phyloP scores from a whole-genome alignment of 2,797 vertebrate genomes.

The Chelonia mydas region DNA sequence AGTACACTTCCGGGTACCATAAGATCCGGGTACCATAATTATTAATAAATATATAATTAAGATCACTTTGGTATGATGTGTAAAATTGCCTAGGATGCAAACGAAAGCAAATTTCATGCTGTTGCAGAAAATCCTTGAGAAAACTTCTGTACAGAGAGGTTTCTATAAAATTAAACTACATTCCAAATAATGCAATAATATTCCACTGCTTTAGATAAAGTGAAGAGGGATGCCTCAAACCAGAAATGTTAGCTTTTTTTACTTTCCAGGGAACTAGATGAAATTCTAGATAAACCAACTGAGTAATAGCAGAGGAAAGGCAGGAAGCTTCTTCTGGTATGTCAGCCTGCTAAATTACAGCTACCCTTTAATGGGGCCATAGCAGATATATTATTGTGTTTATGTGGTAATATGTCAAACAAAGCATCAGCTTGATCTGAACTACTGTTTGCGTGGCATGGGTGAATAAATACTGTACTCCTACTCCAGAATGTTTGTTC shows the following conservation, averaged over 20 bases:
- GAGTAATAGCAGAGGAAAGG: not conserved
- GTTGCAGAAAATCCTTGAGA: slow-evolving; percentile 12
- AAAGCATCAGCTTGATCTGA: not conserved
- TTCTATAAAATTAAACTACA: slow-evolving; percentile 29
- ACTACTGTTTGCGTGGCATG: not conserved
- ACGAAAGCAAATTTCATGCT: not conserved
- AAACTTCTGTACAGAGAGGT: slow-evolving; percentile 4
- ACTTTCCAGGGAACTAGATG: slow-evolving; percentile 7
- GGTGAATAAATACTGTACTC: not conserved
- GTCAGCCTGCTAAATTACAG: slow-evolving; percentile 18
- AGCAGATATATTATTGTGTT: not conserved
- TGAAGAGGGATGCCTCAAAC: not conserved
- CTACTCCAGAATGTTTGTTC: not conserved
- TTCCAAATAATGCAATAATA: not conserved
- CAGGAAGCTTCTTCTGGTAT: slow-evolving; percentile 16
- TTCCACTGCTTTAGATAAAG: not conserved
- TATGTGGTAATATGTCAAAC: not conserved
- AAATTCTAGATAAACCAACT: slow-evolving; percentile 31
- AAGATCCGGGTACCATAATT: not conserved
- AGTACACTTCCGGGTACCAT: not conserved
- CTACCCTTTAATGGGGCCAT: slow-evolving; percentile 6
- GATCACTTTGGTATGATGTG: not conserved
- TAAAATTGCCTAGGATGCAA: not conserved
- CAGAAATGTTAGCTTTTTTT: not conserved
- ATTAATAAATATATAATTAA: slow-evolving; percentile 13